A percentile compares a stretch with the other conserved stretches of the same genome.
Conservation (phyloP, 35 echinoderm and acorn worm genomes). For the Lytechinus variegatus region DNA sequence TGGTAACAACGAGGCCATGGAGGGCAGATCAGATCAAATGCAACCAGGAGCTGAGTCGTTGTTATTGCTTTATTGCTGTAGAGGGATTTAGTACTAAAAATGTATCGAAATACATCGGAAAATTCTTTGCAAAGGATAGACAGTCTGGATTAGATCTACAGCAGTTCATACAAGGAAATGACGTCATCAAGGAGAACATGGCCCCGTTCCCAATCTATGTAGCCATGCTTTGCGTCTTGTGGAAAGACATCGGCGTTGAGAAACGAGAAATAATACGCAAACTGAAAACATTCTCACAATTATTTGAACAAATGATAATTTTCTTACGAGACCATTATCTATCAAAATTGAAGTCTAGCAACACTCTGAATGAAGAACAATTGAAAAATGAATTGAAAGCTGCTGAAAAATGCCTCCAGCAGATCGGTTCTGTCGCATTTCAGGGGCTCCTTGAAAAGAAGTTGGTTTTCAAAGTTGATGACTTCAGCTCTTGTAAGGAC, state of each 20-base stretch:
- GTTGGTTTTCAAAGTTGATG: no score
- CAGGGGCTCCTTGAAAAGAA: no score
- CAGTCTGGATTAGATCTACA: neutral
- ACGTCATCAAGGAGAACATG: constrained; percentile 23
- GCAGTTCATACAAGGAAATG: neutral
- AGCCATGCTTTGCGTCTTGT: neutral
- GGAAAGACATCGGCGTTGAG: neutral
- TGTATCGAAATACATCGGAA: neutral
- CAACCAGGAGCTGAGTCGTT: neutral
- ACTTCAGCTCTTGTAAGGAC: no score
- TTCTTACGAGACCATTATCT: neutral
- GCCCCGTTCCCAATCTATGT: neutral
- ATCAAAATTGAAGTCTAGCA: no score
- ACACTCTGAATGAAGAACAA: no score
- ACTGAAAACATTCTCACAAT: constrained; percentile 13
- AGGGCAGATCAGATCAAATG: neutral
- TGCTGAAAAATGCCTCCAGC: no score
- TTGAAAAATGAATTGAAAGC: no score
- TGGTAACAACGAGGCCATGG: neutral
- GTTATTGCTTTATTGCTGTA: neutral
- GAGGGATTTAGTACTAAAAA: neutral
- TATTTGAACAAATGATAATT: neutral
- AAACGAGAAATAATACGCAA: constrained; percentile 4
- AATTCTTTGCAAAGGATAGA: neutral
- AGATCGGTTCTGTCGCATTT: no score